Percentiles rank a stretch among this genome's conserved stretches.
phyloP scores from a whole-genome alignment of 23 tunicate species.

The Aplidium turbinatum region DNA sequence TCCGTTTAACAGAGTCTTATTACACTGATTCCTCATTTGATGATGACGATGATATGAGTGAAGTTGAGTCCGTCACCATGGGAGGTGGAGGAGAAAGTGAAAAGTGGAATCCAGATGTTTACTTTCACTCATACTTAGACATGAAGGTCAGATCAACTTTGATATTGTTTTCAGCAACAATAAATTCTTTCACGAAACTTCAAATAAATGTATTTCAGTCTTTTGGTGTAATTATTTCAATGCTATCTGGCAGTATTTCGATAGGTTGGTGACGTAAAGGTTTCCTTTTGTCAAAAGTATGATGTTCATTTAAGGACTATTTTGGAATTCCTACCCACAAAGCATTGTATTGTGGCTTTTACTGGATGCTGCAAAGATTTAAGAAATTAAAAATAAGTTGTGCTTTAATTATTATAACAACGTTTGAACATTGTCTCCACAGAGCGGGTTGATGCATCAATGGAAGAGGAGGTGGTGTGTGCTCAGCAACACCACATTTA shows the following conservation, averaged over 20 bases:
- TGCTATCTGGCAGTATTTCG: too few relatives aligned
- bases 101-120: slow-evolving; percentile 70
- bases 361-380: neutral
- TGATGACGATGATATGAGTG: slow-evolving; percentile 53
- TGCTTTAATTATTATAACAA: too few relatives aligned
- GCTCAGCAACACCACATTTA: slow-evolving; percentile 74
- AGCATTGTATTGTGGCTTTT: neutral
- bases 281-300: too few relatives aligned
- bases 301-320: neutral
- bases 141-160: slow-evolving; percentile 84
- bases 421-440: too few relatives aligned
- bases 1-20: slow-evolving; percentile 67
- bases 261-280: too few relatives aligned
- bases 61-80: slow-evolving; percentile 7
- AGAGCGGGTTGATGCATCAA: slow-evolving; percentile 87
- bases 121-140: slow-evolving; percentile 74
- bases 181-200: too few relatives aligned
- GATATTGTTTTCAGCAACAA: too few relatives aligned
- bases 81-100: slow-evolving; percentile 33
- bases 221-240: too few relatives aligned
- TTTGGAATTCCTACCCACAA: neutral
- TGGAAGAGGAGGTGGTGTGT: slow-evolving; percentile 95
- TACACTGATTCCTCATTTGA: slow-evolving; percentile 76
- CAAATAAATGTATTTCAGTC: too few relatives aligned
- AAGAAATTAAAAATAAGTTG: too few relatives aligned